These are phyloP conservation scores for Bilobella aurantiaca DNA, from an alignment of 1,140 invertebrate genomes.

Conservation along the genomic window DNA sequence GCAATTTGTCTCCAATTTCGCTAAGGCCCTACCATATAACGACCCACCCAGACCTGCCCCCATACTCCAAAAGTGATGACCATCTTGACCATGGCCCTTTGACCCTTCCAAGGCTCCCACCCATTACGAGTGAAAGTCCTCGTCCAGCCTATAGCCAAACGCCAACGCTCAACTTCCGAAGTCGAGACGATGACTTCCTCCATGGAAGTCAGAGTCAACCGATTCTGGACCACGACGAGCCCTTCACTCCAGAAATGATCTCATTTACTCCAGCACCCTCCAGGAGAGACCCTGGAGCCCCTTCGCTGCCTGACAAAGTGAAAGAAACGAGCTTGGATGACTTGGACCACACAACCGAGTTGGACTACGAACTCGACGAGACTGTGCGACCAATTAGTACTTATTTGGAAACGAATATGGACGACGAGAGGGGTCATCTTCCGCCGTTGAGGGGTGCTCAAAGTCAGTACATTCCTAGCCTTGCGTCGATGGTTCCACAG, in stretches of 20 bases:
- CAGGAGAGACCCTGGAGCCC: background rate
- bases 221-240: background rate
- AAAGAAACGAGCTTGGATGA: conserved; percentile 35
- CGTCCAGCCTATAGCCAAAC: background rate
- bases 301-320: conserved; percentile 8
- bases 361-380: conserved; percentile 34
- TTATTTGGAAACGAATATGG: conserved; percentile 33
- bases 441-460: conserved; percentile 20
- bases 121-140: background rate
- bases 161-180: background rate
- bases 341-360: conserved; percentile 19
- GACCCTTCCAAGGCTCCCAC: too few species aligned
- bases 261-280: background rate
- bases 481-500: background rate
- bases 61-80: conserved; percentile 24
- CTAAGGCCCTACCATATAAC: conserved; percentile 9
- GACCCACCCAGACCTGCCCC: conserved; percentile 2
- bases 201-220: conserved; percentile 4
- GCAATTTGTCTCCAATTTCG: conserved; percentile 13
- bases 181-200: background rate
- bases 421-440: conserved; percentile 6
- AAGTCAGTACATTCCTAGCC: conserved; percentile 30
- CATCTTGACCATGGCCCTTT: conserved; percentile 13
- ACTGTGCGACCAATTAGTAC: conserved; percentile 29
- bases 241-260: conserved; percentile 4